phyloP scores from a whole-genome alignment of 2,113 vertebrate species.

The Rattus rattus region DNA sequence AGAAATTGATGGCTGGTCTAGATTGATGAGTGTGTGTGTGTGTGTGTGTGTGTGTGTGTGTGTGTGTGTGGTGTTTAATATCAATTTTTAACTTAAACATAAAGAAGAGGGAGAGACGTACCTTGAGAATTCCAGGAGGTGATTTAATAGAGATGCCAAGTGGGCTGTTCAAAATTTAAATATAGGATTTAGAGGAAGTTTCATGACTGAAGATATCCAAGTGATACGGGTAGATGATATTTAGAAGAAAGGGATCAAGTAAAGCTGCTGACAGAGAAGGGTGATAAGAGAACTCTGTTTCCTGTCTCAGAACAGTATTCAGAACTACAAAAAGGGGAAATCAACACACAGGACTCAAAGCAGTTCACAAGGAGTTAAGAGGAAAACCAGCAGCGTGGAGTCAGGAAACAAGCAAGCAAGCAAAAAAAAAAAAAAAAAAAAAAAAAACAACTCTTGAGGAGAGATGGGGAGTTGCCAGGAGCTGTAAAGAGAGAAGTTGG shows the following conservation, averaged over 20 bases:
- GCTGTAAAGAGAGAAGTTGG: neutral
- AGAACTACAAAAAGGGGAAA: neutral
- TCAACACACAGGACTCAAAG: neutral
- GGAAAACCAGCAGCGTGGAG: neutral
- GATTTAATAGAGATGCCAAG: neutral
- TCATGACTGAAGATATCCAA: neutral
- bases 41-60: neutral
- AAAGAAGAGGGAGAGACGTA: neutral
- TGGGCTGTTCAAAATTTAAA: neutral
- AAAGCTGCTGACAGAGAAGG: neutral
- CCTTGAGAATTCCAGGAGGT: neutral
- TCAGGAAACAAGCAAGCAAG: neutral
- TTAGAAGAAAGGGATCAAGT: neutral
- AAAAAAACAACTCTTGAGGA: neutral
- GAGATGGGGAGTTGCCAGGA: neutral
- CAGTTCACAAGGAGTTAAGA: neutral
- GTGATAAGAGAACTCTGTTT: neutral
- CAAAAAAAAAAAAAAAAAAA: neutral
- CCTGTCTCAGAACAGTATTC: neutral
- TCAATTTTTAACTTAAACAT: neutral
- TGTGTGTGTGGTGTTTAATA: neutral
- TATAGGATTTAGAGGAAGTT: neutral
- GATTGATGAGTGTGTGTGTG: neutral
- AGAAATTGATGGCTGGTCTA: neutral
- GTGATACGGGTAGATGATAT: neutral